Evolutionary conservation across 2,888 invertebrate species (phyloP), one percentile per base, ranked within the genome.

Genomic region (Xanthorhoe designata): DNA sequence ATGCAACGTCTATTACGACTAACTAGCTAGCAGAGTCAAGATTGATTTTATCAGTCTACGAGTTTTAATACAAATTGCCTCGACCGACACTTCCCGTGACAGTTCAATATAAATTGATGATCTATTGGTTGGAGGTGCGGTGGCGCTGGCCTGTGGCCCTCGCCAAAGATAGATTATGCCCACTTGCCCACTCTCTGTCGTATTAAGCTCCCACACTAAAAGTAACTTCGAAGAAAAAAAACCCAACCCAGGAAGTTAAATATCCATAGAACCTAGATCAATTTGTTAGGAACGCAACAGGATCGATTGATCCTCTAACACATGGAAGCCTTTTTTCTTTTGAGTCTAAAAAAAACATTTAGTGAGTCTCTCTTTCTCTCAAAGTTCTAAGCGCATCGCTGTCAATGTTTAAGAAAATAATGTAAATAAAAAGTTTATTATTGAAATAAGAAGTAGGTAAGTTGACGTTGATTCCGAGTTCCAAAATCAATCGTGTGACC

Each of bases 71-170:
- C 76, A 78, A 77, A 78, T 77, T 81, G 82, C 81, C 81, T 84
- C 78, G 74, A 69, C 78, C 77, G 82, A 85, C 84, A 78, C 83
- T 81, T 81, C 77, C 77, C 82, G 76, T 85, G 85, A 85, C 83
- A 85, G 82, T 81, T 78, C 78, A 77, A 81, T 85, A 82, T 83
- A 82, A 81, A 84, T 85, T 80, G 82, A 83, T 84, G 84, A 85
- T 84, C 80, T 78, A 86, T 85, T 71, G 81, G 66, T 29, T 47
- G 57, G 69, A 81, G 77, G 72, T 74, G 72, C 78, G 73, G 67
- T 77, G 71, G 75, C 78, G 69, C 74, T 61, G 68, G 56, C 67
- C 63, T 64, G 49, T 64, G 63, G 57, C 60, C 67, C 52, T 29
- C 59, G 38, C 50, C n/a, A 42, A 57, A 57, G 52, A 67, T 63